Percentiles rank a stretch among this genome's conserved stretches.
Conservation (phyloP, 2,113 vertebrate species). For the Sinocyclocheilus maitianheensis region DNA sequence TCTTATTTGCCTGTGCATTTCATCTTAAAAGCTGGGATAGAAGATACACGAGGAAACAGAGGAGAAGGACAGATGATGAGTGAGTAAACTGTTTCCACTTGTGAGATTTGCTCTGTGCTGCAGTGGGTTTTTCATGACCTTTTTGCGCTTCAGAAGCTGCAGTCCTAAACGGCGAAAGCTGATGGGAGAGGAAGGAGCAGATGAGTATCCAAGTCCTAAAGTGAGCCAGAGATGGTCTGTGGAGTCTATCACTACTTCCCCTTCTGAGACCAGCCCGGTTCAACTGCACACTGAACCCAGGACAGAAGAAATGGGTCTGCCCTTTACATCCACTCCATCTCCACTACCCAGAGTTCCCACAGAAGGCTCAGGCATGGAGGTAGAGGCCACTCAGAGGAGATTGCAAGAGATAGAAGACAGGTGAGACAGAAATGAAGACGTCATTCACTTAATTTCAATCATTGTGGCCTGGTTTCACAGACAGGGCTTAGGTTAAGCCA, state of each 20-base stretch:
- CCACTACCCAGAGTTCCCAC: slow-evolving; percentile 47
- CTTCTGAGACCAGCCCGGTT: slow-evolving; percentile 33
- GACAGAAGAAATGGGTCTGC: neutral
- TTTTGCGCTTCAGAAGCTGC: slow-evolving; percentile 65
- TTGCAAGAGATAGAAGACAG: slow-evolving; percentile 79
- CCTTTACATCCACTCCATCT: slow-evolving; percentile 30
- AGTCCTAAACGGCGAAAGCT: slow-evolving; percentile 74
- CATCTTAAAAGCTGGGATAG: slow-evolving; percentile 73
- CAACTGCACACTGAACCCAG: slow-evolving; percentile 1
- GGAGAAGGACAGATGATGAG: slow-evolving; percentile 74
- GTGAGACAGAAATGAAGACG: slow-evolving; percentile 53
- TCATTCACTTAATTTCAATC: neutral
- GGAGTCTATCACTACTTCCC: slow-evolving; percentile 28
- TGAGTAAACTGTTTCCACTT: slow-evolving; percentile 51
- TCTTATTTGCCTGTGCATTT: slow-evolving; percentile 6
- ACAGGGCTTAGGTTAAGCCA: too few species aligned
- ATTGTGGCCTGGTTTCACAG: too few species aligned
- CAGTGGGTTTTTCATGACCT: neutral
- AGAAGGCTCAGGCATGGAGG: slow-evolving; percentile 73
- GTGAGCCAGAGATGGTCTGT: slow-evolving; percentile 52
- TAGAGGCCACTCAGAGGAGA: slow-evolving; percentile 76
- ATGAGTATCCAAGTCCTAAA: slow-evolving; percentile 47
- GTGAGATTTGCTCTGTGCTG: neutral
- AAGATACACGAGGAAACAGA: slow-evolving; percentile 73
- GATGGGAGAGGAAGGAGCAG: slow-evolving; percentile 61